A percentile compares a stretch with the other conserved stretches of the same genome.
Conservation (phyloP, 2,113 vertebrate genomes). For the Saccopteryx bilineata region DNA sequence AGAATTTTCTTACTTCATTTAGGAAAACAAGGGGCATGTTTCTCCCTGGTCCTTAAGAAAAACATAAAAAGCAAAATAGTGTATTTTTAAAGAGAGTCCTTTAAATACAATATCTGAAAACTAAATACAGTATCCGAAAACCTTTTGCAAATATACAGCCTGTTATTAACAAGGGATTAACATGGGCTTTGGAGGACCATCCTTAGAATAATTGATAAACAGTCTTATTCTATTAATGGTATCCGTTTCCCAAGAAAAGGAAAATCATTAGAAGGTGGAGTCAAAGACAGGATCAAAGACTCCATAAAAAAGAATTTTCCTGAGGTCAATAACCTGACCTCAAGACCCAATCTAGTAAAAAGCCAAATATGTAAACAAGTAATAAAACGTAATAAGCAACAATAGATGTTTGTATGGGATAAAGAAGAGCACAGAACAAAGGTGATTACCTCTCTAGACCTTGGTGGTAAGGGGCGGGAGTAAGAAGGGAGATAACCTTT, state of each 20-base stretch:
- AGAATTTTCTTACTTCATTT: not conserved
- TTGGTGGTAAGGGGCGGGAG: not conserved
- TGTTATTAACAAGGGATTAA: not conserved
- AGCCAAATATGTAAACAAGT: constrained; percentile 21
- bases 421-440: not conserved
- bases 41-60: not conserved
- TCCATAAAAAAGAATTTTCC: constrained; percentile 32
- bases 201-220: not conserved
- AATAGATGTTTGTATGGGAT: not conserved
- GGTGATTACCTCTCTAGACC: not conserved
- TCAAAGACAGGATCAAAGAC: constrained; percentile 26
- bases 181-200: not conserved
- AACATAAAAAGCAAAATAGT: constrained; percentile 31
- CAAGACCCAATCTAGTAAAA: constrained; percentile 3
- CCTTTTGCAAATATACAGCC: not conserved
- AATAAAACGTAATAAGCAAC: constrained; percentile 60
- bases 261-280: constrained; percentile 19
- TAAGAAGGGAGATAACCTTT: constrained; percentile 1
- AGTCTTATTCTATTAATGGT: not conserved
- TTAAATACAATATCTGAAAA: not conserved
- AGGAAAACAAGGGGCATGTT: not conserved
- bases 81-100: not conserved
- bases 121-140: not conserved
- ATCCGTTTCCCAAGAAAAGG: constrained; percentile 46
- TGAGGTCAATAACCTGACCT: constrained; percentile 29